These are phyloP conservation scores for Toxotes lorentzi DNA, from an alignment of 2,797 vertebrate genomes.

Conservation along the genomic window DNA sequence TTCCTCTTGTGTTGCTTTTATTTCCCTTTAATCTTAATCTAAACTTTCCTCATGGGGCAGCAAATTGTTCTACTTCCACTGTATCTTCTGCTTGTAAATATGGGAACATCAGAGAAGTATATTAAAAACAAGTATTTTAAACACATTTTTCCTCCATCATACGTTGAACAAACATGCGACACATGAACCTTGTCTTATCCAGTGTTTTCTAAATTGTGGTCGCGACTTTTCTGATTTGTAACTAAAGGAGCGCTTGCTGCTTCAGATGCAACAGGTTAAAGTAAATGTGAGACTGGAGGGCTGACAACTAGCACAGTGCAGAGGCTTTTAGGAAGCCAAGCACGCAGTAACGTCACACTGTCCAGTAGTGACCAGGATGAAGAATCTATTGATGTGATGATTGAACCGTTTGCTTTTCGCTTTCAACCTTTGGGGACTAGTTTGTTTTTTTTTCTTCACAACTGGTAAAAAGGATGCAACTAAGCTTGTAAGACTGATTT, in stretches of 20 bases:
- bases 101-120: conserved; percentile 39
- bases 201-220: conserved; percentile 42
- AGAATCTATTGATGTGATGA: background rate
- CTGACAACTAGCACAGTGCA: conserved; percentile 8
- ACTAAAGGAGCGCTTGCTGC: conserved; percentile 7
- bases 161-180: conserved; percentile 23
- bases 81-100: conserved; percentile 65
- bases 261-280: conserved; percentile 19
- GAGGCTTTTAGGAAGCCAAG: conserved; percentile 6
- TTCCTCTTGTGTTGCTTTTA: conserved; percentile 39
- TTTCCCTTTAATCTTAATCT: conserved; percentile 35
- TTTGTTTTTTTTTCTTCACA: conserved; percentile 17
- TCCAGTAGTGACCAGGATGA: background rate
- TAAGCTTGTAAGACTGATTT: conserved; percentile 60
- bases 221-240: conserved; percentile 16
- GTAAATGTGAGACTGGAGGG: background rate
- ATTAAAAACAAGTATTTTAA: conserved; percentile 53
- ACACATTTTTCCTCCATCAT: conserved; percentile 20
- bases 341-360: background rate
- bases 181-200: conserved; percentile 20
- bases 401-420: conserved; percentile 14
- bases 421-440: conserved; percentile 27
- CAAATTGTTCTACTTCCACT: conserved; percentile 20
- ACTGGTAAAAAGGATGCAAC: conserved; percentile 42
- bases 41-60: conserved; percentile 20